Evolutionary conservation across 2,113 vertebrate genomes (phyloP), one percentile per base, ranked within the genome.

Genomic region (Galbula dea): DNA sequence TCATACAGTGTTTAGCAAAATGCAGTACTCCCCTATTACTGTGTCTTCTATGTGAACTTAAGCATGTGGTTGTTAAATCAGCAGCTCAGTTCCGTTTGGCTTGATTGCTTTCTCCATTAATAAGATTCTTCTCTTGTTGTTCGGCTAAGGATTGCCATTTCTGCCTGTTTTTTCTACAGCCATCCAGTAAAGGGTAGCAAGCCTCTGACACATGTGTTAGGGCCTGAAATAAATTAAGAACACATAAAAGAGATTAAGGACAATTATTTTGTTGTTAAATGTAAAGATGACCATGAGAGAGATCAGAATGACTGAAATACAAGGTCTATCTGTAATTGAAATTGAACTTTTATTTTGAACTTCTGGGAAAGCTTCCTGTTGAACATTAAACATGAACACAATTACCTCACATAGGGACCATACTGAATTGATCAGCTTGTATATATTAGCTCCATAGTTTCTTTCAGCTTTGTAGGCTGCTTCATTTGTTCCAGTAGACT

Each of bases 101-200:
- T 86, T 96, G 96, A 97, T 96, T 97, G 91, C 96, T 97, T 65
- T 97, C 97, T 86, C 98, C 98, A 1, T 99, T 99, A 19, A 98
- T 83, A 86, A 98, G 83, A 13, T 72, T 97, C 94, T 98, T 98
- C 94, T 99, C 98, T 9, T 98, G 98, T 83, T 99, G 98, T 82
- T 99, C 98, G 1, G 99, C 98, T 41, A 99, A 96, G 36, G 96
- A 94, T 95, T 99, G 98, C 99, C 99, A 99, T 71, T 98, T 98
- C 94, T 99, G 98, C 79, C 98, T 97, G 96, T 99, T 99, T 75
- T 97, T 98, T 83, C 97, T 98, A 94, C 99, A 99, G 88, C 99
- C 99, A 36, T 99, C 99, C 94, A 99, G 96, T 95, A 99, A 95
- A 9, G 99, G 99, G 77, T 97, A 98, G 89, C 99, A 99, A 57